These are phyloP conservation scores for Falco biarmicus DNA, from an alignment of 2,797 vertebrate genomes.

Conservation along the genomic window DNA sequence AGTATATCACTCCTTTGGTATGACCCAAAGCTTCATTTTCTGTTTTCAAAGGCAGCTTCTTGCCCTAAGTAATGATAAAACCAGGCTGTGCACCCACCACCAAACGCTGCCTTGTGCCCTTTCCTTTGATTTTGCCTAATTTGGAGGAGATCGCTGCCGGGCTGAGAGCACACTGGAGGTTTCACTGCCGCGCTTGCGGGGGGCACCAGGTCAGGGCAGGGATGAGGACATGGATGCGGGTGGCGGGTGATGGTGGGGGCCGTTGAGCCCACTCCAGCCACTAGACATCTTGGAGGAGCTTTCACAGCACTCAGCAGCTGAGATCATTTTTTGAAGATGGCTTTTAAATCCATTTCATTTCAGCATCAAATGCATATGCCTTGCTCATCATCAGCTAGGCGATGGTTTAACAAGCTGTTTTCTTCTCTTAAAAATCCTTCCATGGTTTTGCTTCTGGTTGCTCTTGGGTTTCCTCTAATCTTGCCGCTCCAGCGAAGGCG, in stretches of 20 bases:
- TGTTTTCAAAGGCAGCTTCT: not conserved
- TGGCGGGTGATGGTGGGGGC: not conserved
- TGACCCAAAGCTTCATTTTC: not conserved
- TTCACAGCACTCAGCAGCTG: not conserved
- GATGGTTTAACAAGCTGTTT: not conserved
- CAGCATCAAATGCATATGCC: not conserved
- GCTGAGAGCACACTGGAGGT: not conserved
- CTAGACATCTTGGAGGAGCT: not conserved
- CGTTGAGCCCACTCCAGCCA: fast-evolving
- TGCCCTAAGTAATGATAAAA: not conserved
- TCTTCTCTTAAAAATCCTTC: not conserved
- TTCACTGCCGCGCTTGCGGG: not conserved
- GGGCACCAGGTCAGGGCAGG: not conserved
- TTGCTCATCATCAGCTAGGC: not conserved
- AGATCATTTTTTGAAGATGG: not conserved
- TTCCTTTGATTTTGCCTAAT: not conserved
- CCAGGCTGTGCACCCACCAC: not conserved
- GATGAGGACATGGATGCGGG: fast-evolving
- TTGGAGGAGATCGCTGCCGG: fast-evolving
- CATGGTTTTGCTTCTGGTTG: not conserved
- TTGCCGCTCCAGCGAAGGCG: not conserved
- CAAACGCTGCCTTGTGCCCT: not conserved
- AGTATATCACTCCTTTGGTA: not conserved
- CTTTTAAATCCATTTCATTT: conserved; percentile 1
- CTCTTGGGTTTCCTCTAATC: not conserved